Base-by-base conservation (phyloP, 2,797 vertebrate species). In the Alca torda region DNA sequence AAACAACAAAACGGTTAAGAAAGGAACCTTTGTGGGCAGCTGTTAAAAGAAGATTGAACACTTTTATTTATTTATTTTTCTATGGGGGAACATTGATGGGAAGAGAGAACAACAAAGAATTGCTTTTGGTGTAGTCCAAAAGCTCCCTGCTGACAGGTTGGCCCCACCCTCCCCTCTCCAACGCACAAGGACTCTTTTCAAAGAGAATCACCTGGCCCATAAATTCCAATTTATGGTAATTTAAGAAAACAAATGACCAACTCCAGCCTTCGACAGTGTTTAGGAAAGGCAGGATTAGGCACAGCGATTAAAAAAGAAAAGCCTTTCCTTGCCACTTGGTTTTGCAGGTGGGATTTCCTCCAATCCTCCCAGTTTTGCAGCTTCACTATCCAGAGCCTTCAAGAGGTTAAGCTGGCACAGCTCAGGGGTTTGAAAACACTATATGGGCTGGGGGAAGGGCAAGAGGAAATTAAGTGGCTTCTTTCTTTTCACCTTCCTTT, bases 191-290 rank as follows among this genome's bases (percentile, higher is more conserved):
- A 95, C 95, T 93, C 96, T 97, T 98, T 98, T 98, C 97, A 96
- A 96, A 96, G 86, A 84, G 96, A 95, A 96, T 97, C 96, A 97
- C 97, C 97, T 98, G 98, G 96, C 60, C 93, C 87, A 97, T 98
- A 98, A 98, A 98, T 98, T 97, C 93, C 92, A 90, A 95, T 95
- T 88, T 93, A 98, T 86, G 57, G 96, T 97, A 97, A 98, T 98
- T 97, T 97, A 98, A 96, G 95, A 98, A 98, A 98, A 98, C 94
- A 98, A 97, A 98, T 97, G 33, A 96, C 89, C 81, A 98, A 87
- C 76, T 95, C 70, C 70, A 89, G 72, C 70, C 86, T 92, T 93
- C 25, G 0, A 94, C 60, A 48, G 93, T 93, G 96, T 97, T 98
- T 97, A 96, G 89, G 97, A 98, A 97, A 80, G 75, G 87, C 84